Base-by-base conservation (phyloP, 2,888 invertebrate genomes). In the Strigamia maritima region DNA sequence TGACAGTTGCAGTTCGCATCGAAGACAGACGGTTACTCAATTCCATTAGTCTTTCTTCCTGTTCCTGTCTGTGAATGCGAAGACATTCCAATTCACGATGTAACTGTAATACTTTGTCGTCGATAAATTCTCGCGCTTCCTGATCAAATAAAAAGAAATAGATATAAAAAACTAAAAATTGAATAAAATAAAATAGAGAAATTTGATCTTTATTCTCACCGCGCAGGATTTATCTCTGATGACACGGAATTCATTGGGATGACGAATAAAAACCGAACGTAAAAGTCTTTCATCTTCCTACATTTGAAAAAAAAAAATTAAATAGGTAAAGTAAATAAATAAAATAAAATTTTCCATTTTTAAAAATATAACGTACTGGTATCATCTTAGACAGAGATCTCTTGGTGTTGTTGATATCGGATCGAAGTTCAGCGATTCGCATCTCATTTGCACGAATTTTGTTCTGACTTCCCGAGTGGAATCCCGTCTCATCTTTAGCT, bases 131-230 rank as follows among this genome's bases (percentile, higher is more conserved):
- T 12, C 35, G 28, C 35, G 75, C 75, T 31, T 75, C 28, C 75
- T 75, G 19, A 70, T 70, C 28, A n/a, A 26, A 7, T 70, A 26
- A 28, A 70, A 81, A 85, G 85, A 16, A 70, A 4, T 28, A 70
- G n/a, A 70, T n/a, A n/a, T n/a, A n/a, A n/a, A n/a, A n/a, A n/a
- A n/a, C n/a, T n/a, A n/a, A n/a, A n/a, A n/a, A n/a, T n/a, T n/a
- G n/a, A n/a, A n/a, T n/a, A 70, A 44, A 44, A 12, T 44, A 16
- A 44, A 44, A 7, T 6, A 19, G 2, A 10, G 60, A 22, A 60
- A 22, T 60, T 44, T 44, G 14, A 44, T 44, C 10, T 44, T 44
- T 16, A 44, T 44, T 70, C 75, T 75, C 26, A 75, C 75, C 75
- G 28, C 75, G n/a, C 14, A 26, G 2, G 75, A n/a, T 26, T 75